These are phyloP conservation scores for Sinocyclocheilus grahami DNA, from an alignment of 2,113 vertebrate genomes.

Conservation along the genomic window DNA sequence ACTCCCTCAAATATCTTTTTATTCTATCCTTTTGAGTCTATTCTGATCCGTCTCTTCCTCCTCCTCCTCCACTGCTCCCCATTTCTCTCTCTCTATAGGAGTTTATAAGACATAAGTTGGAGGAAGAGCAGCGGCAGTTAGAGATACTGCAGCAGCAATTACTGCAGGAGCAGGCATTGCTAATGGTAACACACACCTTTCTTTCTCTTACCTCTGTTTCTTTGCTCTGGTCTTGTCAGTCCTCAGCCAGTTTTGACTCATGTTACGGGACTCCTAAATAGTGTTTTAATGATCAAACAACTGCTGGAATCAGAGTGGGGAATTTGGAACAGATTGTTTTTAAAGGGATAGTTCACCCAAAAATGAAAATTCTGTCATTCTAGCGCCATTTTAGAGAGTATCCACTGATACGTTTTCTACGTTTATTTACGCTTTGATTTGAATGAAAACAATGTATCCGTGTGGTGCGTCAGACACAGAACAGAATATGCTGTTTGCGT, in stretches of 20 bases:
- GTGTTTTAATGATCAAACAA: not conserved
- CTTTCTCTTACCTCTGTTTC: constrained; percentile 34
- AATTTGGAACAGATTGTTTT: not conserved
- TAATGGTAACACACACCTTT: constrained; percentile 80
- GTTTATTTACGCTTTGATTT: no score
- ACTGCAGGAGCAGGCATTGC: constrained; percentile 92
- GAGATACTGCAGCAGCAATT: constrained; percentile 95
- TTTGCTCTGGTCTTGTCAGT: constrained; percentile 4
- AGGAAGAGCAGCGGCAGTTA: constrained; percentile 92
- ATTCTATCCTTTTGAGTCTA: constrained; percentile 35
- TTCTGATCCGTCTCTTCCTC: constrained; percentile 50
- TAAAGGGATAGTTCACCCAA: no score
- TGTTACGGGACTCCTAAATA: not conserved
- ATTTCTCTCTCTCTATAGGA: constrained; percentile 72
- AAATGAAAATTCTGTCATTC: no score
- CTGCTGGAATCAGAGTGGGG: not conserved
- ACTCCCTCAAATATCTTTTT: constrained; percentile 49
- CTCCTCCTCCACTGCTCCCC: constrained; percentile 16
- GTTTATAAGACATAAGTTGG: constrained; percentile 93
- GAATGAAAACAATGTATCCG: no score
- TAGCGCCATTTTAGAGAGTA: no score
- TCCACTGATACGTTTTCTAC: no score
- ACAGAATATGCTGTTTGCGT: no score
- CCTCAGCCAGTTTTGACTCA: constrained; percentile 9
- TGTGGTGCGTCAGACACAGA: no score